phyloP scores from a whole-genome alignment of 2,113 vertebrate species.

The Onychorhynchus coronatus region DNA sequence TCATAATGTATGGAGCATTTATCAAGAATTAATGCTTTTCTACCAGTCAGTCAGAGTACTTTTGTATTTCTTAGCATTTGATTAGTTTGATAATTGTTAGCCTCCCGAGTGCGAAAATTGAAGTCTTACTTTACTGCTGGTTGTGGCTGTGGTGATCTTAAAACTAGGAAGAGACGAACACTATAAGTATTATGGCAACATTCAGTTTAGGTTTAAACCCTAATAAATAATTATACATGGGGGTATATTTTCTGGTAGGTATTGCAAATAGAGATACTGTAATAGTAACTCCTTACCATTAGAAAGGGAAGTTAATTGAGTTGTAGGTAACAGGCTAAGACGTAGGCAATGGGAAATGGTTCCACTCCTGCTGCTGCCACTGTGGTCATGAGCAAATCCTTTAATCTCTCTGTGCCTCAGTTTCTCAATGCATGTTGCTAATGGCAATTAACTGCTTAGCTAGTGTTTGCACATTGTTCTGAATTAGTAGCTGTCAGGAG shows the following conservation, averaged over 20 bases:
- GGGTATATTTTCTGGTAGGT: neutral
- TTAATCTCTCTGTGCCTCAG: neutral
- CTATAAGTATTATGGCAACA: neutral
- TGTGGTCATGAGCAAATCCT: neutral
- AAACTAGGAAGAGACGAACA: neutral
- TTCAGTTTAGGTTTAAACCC: neutral
- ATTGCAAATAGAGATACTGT: neutral
- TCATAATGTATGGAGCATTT: neutral
- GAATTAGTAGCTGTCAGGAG: neutral
- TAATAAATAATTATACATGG: no score
- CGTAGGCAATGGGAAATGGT: neutral
- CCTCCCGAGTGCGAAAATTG: neutral
- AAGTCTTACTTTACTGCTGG: neutral
- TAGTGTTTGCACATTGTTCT: neutral
- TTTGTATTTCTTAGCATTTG: neutral
- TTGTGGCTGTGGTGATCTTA: neutral
- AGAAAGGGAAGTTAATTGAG: neutral
- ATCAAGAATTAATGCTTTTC: neutral
- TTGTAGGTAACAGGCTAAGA: neutral
- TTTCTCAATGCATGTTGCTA: neutral
- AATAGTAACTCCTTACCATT: neutral
- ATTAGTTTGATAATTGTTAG: constrained; percentile 8
- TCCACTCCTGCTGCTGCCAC: neutral
- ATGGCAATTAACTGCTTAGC: neutral
- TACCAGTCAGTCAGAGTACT: neutral